Evolutionary conservation across 2,113 vertebrate genomes (phyloP).

Genomic region (Rallus limicola): DNA sequence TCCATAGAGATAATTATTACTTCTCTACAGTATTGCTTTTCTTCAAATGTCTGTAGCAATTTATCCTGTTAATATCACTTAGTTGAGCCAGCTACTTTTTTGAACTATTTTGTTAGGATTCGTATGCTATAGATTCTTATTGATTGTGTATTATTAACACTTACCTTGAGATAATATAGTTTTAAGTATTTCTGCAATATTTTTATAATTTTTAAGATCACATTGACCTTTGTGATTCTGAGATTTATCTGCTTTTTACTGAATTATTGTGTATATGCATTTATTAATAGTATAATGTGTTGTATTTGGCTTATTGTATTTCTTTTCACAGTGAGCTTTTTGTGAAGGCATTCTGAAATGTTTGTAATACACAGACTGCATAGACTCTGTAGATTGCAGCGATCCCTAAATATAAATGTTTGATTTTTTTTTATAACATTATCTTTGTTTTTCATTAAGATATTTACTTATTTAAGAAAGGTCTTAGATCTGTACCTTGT

Average conservation of each 20-base stretch:
- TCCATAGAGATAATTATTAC: constrained; percentile 16
- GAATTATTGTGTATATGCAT: neutral
- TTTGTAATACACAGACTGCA: neutral
- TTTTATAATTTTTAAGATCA: neutral
- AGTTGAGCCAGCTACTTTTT: neutral
- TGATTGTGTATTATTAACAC: neutral
- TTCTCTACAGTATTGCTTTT: neutral
- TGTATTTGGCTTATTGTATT: neutral
- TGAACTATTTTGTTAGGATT: neutral
- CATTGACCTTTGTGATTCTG: neutral
- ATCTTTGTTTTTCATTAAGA: neutral
- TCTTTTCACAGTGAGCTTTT: neutral
- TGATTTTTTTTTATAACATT: neutral
- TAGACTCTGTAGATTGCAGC: neutral
- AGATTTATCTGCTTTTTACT: neutral
- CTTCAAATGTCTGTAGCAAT: neutral
- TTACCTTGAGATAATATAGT: neutral
- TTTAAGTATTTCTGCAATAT: neutral
- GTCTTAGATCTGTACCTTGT: neutral
- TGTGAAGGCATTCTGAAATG: neutral
- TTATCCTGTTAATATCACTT: neutral
- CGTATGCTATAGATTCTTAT: neutral
- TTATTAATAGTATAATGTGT: neutral
- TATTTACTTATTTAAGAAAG: neutral
- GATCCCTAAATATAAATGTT: neutral